Evolutionary conservation across 2,113 vertebrate genomes (phyloP), one percentile per base, ranked within the genome.

Genomic region (Corynorhinus townsendii): DNA sequence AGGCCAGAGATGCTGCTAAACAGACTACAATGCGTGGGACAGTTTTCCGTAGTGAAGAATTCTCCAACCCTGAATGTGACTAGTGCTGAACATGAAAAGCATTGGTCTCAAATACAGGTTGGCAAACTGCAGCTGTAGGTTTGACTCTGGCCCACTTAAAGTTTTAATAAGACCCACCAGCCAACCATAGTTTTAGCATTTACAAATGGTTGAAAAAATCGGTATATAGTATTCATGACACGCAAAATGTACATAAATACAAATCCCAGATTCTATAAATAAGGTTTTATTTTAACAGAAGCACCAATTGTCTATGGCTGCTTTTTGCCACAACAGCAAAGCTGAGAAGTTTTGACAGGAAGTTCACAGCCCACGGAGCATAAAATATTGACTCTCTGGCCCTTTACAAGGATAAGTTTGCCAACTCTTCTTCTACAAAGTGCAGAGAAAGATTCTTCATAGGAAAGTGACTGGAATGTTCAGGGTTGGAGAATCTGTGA

Each of bases 61-160:
- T 33, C n/a, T 30, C 4, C 22, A 82, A 6, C 26, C 33, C 14
- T 20, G 30, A 26, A 54, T 20, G 15, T 40, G 10, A 66, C 20
- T 33, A 14, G n/a, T 28, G 19, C 45, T 26, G 2, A 49, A 59
- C 15, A 72, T 43, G 20, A 28, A 26, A 87, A 68, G 47, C 0
- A 1, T 38, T 9, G 5, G 22, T 56, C 45, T 52, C 35, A 22
- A 68, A 12, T 1, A 54, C 6, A 22, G 11, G 8, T 12, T 22
- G 3, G n/a, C 35, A 19, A 8, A 47, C 38, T 24, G 45, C 0
- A 7, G 0, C 12, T n/a, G 3, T 2, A 4, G 15, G 30, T 15
- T 3, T 22, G 66, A 56, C 59, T 24, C 24, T 30, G 45, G 3
- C 17, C 40, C 7, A 2, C 28, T 10, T 54, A 26, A 45, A 28